Base-by-base conservation (phyloP, 2,113 vertebrate species). In the Pavo muticus region DNA sequence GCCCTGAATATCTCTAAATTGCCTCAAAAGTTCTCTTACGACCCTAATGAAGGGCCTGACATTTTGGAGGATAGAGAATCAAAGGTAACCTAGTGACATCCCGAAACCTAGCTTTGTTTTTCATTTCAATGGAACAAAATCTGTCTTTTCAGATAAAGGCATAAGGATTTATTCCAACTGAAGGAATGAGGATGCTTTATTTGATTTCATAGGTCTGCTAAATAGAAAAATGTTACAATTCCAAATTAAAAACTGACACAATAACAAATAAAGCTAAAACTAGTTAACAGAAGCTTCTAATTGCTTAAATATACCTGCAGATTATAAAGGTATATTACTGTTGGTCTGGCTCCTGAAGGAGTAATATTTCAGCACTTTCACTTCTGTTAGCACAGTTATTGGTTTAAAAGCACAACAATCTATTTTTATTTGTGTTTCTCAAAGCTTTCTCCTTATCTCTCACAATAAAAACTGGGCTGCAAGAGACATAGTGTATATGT, bases 61-160 rank as follows among this genome's bases (percentile, higher is more conserved):
- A 84, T 52, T 74, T 77, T 95, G 40, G 24, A 73, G 71, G 75
- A 60, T 16, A 61, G n/a, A 88, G 20, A 14, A 77, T 93, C 79
- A 93, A 87, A 88, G 59, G 19, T 59, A 74, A 75, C 9, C 11
- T 35, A 57, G 18, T 40, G 65, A 74, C n/a, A 89, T 85, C 74
- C 50, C 88, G 67, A 68, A 82, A 64, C 42, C 12, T 63, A 20
- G 15, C 24, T 71, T 92, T 77, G 44, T 85, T 97, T 94, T 75
- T 92, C 37, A 37, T 45, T 32, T 84, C 44, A 86, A 52, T 14
- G 10, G 56, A 91, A 83, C 11, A 65, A 92, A 93, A 73, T 45
- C 16, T 73, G 8, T 60, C 70, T 72, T 81, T 59, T 64, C 21
- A 50, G 74, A 50, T 61, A 84, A 91, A 93, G 35, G 3, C 2